Conservation (phyloP, 2,888 invertebrate genomes). For the Chrysolina haemoptera region DNA sequence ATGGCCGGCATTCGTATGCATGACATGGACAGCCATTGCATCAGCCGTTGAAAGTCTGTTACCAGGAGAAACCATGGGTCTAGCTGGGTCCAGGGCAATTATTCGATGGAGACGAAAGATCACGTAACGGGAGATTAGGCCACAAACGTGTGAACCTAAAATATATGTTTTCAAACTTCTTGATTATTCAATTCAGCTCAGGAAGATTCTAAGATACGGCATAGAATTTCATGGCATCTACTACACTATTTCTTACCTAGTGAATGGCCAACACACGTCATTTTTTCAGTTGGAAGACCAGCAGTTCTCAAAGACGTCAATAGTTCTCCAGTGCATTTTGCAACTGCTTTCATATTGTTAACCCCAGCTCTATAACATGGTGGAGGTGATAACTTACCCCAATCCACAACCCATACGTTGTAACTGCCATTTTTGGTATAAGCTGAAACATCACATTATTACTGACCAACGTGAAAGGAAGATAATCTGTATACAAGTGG, state of each 20-base stretch:
- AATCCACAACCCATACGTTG: slow-evolving; percentile 84
- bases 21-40: slow-evolving; percentile 83
- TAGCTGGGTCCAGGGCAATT: slow-evolving; percentile 82
- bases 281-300: slow-evolving; percentile 77
- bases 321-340: slow-evolving; percentile 79
- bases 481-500: no score
- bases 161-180: slow-evolving; percentile 10
- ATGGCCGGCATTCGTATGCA: slow-evolving; percentile 86
- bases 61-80: slow-evolving; percentile 78
- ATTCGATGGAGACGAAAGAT: slow-evolving; percentile 82
- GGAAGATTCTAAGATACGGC: neutral
- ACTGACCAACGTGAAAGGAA: neutral
- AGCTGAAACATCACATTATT: slow-evolving; percentile 70
- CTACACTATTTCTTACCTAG: slow-evolving; percentile 57
- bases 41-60: slow-evolving; percentile 77
- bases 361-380: slow-evolving; percentile 81
- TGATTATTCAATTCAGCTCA: no score
- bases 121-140: slow-evolving; percentile 81
- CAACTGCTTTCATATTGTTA: slow-evolving; percentile 81
- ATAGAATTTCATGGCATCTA: neutral
- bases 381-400: slow-evolving; percentile 80
- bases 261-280: slow-evolving; percentile 85
- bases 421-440: slow-evolving; percentile 82
- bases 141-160: slow-evolving; percentile 82
- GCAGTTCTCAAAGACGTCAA: slow-evolving; percentile 76